Evolutionary conservation across 2,797 vertebrate genomes (phyloP).

Genomic region (Anguilla obscura): DNA sequence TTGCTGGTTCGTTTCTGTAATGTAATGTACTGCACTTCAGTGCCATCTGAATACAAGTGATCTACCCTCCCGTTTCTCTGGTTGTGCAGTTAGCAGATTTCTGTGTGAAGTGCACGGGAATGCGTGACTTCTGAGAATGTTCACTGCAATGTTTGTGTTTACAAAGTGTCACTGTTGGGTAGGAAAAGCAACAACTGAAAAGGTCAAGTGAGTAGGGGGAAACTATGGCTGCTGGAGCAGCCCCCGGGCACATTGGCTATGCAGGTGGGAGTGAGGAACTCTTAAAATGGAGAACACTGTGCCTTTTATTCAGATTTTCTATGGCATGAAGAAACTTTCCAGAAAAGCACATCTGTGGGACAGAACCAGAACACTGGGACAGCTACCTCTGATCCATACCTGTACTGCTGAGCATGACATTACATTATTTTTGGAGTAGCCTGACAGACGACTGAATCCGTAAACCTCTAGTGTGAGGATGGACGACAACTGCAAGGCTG

Average conservation of each 20-base stretch:
- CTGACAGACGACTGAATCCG: neutral
- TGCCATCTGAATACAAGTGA: neutral
- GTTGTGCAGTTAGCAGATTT: neutral
- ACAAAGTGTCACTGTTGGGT: conserved; percentile 42
- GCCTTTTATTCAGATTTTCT: neutral
- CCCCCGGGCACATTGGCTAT: neutral
- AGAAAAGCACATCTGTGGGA: neutral
- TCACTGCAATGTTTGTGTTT: conserved; percentile 33
- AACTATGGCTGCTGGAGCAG: neutral
- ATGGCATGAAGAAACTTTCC: neutral
- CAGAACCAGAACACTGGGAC: neutral
- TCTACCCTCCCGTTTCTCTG: neutral
- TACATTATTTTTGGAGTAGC: neutral
- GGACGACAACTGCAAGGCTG: too few relatives aligned
- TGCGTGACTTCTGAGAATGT: conserved; percentile 35
- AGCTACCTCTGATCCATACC: neutral
- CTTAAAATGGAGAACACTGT: conserved; percentile 11
- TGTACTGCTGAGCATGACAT: neutral
- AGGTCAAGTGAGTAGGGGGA: conserved; percentile 52
- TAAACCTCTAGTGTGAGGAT: neutral
- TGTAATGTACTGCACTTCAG: neutral
- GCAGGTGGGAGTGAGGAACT: conserved; percentile 13
- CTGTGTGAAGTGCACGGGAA: conserved; percentile 37
- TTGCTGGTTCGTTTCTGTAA: neutral
- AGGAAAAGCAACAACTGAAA: conserved; percentile 53